Conservation (phyloP, 2,113 vertebrate genomes). For the Ophiodon elongatus region DNA sequence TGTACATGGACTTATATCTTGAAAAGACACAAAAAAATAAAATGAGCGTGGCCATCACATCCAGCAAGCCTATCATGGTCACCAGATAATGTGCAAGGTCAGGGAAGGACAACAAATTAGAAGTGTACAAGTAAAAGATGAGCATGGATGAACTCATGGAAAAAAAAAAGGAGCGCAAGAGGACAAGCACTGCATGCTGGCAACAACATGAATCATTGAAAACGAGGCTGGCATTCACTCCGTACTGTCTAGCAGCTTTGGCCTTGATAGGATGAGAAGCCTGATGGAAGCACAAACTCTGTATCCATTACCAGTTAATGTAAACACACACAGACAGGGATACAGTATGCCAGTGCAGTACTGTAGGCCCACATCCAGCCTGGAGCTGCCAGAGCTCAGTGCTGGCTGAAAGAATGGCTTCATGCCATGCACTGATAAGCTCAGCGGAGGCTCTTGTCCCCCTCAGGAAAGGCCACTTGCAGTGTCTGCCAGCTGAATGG, state of each 20-base stretch:
- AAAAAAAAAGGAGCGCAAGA: slow-evolving; percentile 52
- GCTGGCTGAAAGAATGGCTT: slow-evolving; percentile 40
- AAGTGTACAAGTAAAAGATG: slow-evolving; percentile 5
- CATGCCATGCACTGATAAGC: slow-evolving; percentile 54
- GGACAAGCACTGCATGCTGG: slow-evolving; percentile 19
- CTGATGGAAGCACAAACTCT: slow-evolving; percentile 40
- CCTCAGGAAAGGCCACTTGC: slow-evolving; percentile 32
- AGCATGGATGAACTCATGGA: slow-evolving; percentile 3
- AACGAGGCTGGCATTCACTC: slow-evolving; percentile 40
- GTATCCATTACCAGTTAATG: slow-evolving; percentile 54
- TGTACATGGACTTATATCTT: too few relatives aligned
- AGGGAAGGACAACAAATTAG: background rate
- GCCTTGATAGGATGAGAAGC: slow-evolving; percentile 52
- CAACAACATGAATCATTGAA: slow-evolving; percentile 55
- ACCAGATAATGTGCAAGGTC: slow-evolving; percentile 4
- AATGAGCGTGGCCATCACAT: background rate
- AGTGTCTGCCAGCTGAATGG: slow-evolving; percentile 38
- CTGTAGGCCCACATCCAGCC: slow-evolving; percentile 35
- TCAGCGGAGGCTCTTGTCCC: slow-evolving; percentile 20
- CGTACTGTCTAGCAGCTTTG: slow-evolving; percentile 44
- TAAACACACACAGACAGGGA: slow-evolving; percentile 38
- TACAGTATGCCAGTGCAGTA: slow-evolving; percentile 42
- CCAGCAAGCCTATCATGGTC: background rate
- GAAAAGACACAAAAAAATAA: too few relatives aligned
- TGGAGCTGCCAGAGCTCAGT: slow-evolving; percentile 38